Conservation (phyloP, 2,797 vertebrate species). For the Tenualosa ilisha region DNA sequence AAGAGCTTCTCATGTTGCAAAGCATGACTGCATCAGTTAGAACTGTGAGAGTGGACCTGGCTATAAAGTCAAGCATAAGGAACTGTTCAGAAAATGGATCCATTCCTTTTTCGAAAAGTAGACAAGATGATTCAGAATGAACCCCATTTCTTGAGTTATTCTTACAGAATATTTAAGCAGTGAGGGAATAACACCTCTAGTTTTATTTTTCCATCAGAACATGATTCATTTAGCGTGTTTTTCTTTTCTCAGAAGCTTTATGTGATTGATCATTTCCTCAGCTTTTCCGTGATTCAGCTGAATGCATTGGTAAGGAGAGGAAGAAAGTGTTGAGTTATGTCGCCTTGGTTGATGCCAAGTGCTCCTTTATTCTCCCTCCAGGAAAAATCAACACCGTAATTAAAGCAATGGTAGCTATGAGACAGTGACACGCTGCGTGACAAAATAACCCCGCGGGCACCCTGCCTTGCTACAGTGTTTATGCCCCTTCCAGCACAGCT, state of each 20-base stretch:
- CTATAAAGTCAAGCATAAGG: slow-evolving; percentile 8
- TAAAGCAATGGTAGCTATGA: slow-evolving; percentile 16
- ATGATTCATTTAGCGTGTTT: background rate
- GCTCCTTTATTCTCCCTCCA: background rate
- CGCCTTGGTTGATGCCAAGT: background rate
- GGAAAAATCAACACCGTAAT: slow-evolving; percentile 18
- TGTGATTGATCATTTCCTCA: background rate
- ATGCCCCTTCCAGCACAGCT: slow-evolving; percentile 10
- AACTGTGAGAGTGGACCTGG: background rate
- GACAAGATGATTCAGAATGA: background rate
- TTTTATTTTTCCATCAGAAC: background rate
- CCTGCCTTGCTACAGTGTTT: slow-evolving; percentile 13
- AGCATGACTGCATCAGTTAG: background rate
- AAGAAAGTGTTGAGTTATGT: background rate
- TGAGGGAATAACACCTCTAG: background rate
- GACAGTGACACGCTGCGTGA: slow-evolving; percentile 18
- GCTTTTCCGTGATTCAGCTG: background rate
- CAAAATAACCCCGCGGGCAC: slow-evolving; percentile 12
- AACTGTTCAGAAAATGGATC: background rate
- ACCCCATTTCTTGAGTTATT: background rate
- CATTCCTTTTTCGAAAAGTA: background rate
- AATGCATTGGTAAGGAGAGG: background rate
- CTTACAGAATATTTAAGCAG: background rate
- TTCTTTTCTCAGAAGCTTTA: background rate
- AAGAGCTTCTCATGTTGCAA: background rate